Percentiles rank a stretch among this genome's conserved stretches.
phyloP scores from a whole-genome alignment of 37 sponge, comb jelly and placozoan species.

The Geodia barretti region DNA sequence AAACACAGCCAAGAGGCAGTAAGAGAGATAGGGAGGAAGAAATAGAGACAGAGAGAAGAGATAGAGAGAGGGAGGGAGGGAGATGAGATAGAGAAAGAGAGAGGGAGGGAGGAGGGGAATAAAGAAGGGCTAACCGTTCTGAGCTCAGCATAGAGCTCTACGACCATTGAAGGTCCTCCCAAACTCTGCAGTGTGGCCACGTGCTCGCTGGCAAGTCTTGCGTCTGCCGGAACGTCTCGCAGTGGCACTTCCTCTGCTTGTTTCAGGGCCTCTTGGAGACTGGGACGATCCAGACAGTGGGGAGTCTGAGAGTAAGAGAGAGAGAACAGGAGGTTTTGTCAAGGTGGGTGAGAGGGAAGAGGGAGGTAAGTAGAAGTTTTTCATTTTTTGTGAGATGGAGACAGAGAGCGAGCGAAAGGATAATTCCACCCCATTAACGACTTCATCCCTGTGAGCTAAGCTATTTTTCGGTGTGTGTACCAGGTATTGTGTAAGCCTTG shows the following conservation, averaged over 20 bases:
- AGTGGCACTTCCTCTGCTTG: conserved; percentile 50
- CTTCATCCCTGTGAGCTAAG: too few species aligned
- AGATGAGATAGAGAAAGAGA: neutral
- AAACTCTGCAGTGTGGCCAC: conserved; percentile 35
- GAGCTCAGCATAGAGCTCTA: conserved; percentile 60
- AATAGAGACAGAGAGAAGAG: neutral
- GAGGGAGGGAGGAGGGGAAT: neutral
- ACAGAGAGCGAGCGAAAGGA: neutral
- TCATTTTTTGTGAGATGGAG: too few species aligned
- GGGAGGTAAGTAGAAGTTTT: too few species aligned
- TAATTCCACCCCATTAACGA: too few species aligned
- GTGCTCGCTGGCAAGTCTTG: conserved; percentile 56
- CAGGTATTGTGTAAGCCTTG: too few species aligned
- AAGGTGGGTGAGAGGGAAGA: too few species aligned
- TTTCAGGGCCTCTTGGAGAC: conserved; percentile 28
- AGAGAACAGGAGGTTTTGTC: neutral
- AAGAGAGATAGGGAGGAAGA: neutral
- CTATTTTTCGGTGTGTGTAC: too few species aligned
- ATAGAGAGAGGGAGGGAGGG: neutral
- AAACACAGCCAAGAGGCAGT: too few species aligned
- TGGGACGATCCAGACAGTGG: conserved; percentile 49
- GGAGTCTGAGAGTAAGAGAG: conserved; percentile 45
- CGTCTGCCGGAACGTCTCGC: conserved; percentile 51
- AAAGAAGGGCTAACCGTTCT: conserved; percentile 35
- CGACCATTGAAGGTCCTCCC: conserved; percentile 28